Conservation (phyloP, 2,888 invertebrate genomes). For the Cosmorhoe ocellata region DNA sequence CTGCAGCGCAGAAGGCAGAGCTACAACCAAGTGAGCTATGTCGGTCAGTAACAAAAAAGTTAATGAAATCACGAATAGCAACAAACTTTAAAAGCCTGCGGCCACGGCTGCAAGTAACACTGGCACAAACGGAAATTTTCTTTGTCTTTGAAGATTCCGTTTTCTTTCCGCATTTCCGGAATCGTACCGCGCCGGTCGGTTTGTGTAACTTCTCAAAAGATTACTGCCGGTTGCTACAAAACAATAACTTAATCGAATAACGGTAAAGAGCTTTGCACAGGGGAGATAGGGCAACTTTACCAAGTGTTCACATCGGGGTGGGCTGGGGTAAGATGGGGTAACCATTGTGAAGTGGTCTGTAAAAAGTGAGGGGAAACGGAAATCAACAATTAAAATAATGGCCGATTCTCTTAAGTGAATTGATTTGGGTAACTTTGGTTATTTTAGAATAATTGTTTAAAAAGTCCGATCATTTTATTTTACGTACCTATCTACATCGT, state of each 20-base stretch:
- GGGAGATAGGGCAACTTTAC: slow-evolving; percentile 28
- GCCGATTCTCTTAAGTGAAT: slow-evolving; percentile 20
- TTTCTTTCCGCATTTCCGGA: slow-evolving; percentile 4
- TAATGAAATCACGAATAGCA: too few relatives aligned
- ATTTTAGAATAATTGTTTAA: slow-evolving; percentile 4
- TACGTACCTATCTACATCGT: too few relatives aligned
- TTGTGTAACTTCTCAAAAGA: too few relatives aligned
- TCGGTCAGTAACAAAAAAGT: too few relatives aligned
- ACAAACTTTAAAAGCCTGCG: too few relatives aligned
- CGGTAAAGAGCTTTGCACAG: slow-evolving; percentile 36
- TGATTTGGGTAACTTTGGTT: slow-evolving; percentile 9
- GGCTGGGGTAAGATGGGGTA: slow-evolving; percentile 29
- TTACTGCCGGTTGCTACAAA: slow-evolving; percentile 16
- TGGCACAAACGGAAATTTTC: too few relatives aligned
- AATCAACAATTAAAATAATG: slow-evolving; percentile 28
- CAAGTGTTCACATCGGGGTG: slow-evolving; percentile 26
- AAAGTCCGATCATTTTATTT: not conserved
- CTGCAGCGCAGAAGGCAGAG: too few relatives aligned
- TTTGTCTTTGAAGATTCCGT: slow-evolving; percentile 1
- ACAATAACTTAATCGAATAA: slow-evolving; percentile 56
- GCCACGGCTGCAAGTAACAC: not conserved
- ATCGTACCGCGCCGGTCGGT: slow-evolving; percentile 1
- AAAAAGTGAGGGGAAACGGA: slow-evolving; percentile 29
- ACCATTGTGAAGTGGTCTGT: slow-evolving; percentile 31
- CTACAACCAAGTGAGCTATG: too few relatives aligned